Conservation (phyloP, 2,113 vertebrate species). For the Leucosticte australis region DNA sequence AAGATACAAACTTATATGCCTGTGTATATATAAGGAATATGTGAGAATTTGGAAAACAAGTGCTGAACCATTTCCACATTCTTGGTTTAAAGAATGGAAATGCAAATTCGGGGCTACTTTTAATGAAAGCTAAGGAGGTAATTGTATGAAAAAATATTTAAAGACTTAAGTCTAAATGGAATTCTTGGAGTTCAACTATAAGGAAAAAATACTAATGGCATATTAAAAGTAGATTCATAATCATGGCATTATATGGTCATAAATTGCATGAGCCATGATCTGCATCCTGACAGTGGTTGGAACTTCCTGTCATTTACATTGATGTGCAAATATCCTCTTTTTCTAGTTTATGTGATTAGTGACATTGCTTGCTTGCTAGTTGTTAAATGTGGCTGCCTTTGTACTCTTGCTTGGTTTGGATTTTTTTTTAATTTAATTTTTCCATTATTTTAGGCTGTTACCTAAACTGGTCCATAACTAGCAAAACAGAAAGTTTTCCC, state of each 20-base stretch:
- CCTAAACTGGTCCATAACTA: background rate
- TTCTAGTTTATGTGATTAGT: background rate
- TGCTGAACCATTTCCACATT: fast-evolving
- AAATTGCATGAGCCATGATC: background rate
- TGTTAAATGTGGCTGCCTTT: background rate
- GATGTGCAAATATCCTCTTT: background rate
- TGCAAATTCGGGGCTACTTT: background rate
- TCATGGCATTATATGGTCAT: background rate
- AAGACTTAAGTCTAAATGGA: background rate
- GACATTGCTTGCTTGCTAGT: background rate
- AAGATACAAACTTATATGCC: background rate
- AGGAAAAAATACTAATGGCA: background rate
- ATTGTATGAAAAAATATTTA: background rate
- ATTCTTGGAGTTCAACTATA: background rate
- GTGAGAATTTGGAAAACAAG: background rate
- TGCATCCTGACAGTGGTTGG: background rate
- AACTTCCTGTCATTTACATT: background rate
- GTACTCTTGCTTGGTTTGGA: fast-evolving
- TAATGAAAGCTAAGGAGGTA: background rate
- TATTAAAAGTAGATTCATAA: background rate
- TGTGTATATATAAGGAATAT: background rate
- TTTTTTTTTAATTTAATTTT: background rate
- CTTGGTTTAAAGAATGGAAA: background rate
- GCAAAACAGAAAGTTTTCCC: background rate
- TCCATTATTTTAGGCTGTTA: background rate